Evolutionary conservation across 2,888 invertebrate genomes (phyloP).

Genomic region (Catocala sponsa): DNA sequence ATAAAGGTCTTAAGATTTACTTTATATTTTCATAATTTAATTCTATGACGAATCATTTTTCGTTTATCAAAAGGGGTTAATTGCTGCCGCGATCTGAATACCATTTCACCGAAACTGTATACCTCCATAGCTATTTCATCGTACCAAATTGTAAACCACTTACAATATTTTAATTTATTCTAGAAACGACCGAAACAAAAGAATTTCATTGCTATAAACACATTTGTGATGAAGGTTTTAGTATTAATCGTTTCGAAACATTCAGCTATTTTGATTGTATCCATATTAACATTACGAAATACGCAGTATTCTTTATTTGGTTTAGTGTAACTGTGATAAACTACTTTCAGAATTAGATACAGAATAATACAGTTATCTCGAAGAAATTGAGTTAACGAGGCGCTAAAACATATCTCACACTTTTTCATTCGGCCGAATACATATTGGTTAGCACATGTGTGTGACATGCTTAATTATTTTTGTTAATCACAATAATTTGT

Average conservation of each 20-base stretch:
- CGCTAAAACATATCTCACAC: conserved; percentile 27
- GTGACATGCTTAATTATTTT: conserved; percentile 42
- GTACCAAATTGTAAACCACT: conserved; percentile 9
- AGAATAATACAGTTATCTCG: conserved; percentile 20
- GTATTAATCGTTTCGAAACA: conserved; percentile 23
- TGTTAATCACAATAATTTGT: conserved; percentile 31
- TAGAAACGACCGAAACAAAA: conserved; percentile 18
- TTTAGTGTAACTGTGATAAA: conserved; percentile 23
- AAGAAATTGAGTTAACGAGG: conserved; percentile 21
- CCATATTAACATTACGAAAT: conserved; percentile 32
- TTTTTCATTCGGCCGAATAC: conserved; percentile 13
- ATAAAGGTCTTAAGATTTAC: background rate
- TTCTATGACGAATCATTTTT: conserved; percentile 18
- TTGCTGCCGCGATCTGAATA: conserved; percentile 12
- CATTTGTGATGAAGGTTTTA: conserved; percentile 22
- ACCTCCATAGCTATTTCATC: conserved; percentile 15
- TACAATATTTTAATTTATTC: conserved; percentile 18
- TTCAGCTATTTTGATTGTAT: conserved; percentile 35
- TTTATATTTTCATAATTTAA: conserved; percentile 5
- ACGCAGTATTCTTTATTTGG: conserved; percentile 34
- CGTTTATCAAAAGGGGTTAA: conserved; percentile 12
- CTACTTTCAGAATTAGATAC: conserved; percentile 34
- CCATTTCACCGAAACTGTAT: conserved; percentile 16
- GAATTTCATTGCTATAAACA: conserved; percentile 26
- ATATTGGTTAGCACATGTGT: conserved; percentile 47